A percentile compares a stretch with the other conserved stretches of the same genome.
These are phyloP conservation scores for Silurus aristotelis DNA, from an alignment of 2,797 vertebrate genomes.

Conservation along the genomic window DNA sequence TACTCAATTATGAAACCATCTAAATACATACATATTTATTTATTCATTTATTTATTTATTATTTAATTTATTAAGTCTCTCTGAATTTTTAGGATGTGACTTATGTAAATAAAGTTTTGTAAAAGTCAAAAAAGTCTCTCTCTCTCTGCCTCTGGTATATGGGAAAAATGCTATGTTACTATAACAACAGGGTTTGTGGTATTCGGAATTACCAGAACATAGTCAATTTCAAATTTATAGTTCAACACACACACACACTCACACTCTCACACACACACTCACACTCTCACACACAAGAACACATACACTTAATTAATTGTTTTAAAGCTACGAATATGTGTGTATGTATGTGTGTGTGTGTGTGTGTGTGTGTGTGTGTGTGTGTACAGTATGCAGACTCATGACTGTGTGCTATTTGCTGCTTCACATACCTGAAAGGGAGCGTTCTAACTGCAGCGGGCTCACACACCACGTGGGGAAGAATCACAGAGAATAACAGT, in stretches of 20 bases:
- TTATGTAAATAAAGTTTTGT: too few relatives aligned
- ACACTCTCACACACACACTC: too few relatives aligned
- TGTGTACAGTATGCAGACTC: not conserved
- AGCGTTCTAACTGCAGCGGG: not conserved
- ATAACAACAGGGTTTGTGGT: not conserved
- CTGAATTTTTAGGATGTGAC: too few relatives aligned
- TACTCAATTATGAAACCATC: too few relatives aligned
- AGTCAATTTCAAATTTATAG: conserved; percentile 5
- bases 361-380: conserved; percentile 10
- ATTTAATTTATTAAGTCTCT: too few relatives aligned
- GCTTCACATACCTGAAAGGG: conserved; percentile 23
- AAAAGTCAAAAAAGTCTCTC: not conserved
- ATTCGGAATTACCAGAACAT: not conserved
- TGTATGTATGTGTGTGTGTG: too few relatives aligned
- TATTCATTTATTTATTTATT: too few relatives aligned
- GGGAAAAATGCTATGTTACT: conserved; percentile 7
- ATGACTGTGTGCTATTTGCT: conserved; percentile 25
- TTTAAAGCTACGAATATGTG: too few relatives aligned
- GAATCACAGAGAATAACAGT: not conserved
- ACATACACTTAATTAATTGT: too few relatives aligned
- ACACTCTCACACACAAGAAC: too few relatives aligned
- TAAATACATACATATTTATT: too few relatives aligned
- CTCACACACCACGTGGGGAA: conserved; percentile 19
- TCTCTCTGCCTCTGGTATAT: not conserved
- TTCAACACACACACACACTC: not conserved